Percentiles rank a stretch among this genome's conserved stretches.
phyloP scores from a whole-genome alignment of 2,113 vertebrate genomes.

The Takifugu flavidus region DNA sequence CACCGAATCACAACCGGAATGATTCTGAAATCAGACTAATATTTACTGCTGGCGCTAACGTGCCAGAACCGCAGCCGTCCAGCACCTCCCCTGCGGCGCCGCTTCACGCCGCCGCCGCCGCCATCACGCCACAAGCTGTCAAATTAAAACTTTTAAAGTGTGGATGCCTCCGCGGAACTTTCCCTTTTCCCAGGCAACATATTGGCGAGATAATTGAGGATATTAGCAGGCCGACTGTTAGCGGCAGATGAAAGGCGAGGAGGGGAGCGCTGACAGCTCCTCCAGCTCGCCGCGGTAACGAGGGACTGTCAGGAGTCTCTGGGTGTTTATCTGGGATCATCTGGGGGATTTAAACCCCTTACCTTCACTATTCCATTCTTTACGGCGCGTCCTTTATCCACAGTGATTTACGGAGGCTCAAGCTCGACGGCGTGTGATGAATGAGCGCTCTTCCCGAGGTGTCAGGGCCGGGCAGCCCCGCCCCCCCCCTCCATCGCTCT shows the following conservation, averaged over 20 bases:
- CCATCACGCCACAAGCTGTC: slow-evolving; percentile 71
- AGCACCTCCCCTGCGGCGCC: slow-evolving; percentile 29
- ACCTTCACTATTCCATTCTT: slow-evolving; percentile 75
- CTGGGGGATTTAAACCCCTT: slow-evolving; percentile 76
- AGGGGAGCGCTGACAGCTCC: slow-evolving; percentile 69
- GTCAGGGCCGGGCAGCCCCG: slow-evolving; percentile 64
- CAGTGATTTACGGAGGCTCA: slow-evolving; percentile 72
- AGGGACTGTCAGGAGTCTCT: slow-evolving; percentile 73
- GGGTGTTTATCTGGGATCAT: slow-evolving; percentile 75
- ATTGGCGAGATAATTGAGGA: slow-evolving; percentile 74
- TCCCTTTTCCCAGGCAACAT: slow-evolving; percentile 67
- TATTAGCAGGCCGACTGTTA: slow-evolving; percentile 75
- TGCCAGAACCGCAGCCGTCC: slow-evolving; percentile 12
- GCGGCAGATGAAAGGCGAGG: slow-evolving; percentile 66
- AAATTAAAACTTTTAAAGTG: slow-evolving; percentile 73
- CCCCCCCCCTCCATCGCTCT: neutral
- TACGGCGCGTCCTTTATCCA: slow-evolving; percentile 70
- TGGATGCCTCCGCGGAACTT: slow-evolving; percentile 61
- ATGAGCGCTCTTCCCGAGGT: slow-evolving; percentile 71
- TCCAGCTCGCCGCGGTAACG: slow-evolving; percentile 63
- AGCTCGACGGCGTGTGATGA: slow-evolving; percentile 68
- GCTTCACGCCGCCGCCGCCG: slow-evolving; percentile 48
- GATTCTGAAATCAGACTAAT: slow-evolving; percentile 14
- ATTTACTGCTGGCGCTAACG: slow-evolving; percentile 34
- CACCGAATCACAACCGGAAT: too few species aligned